phyloP scores from a whole-genome alignment of 2,113 vertebrate species.

The rat (Rattus norvegicus) region GRCr8 NC_086039.1:102350501-102351000 shows the following conservation, averaged over 20 bases:
- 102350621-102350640: not conserved
- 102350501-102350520: slow-evolving; percentile 9
- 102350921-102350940: not conserved
- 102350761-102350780: not conserved
- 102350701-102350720: not conserved
- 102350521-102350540: not conserved
- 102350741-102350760: not conserved
- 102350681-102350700: not conserved
- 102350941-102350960: slow-evolving; percentile 1
- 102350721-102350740: slow-evolving; percentile 12
- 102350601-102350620: not conserved
- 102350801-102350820: not conserved
- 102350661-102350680: not conserved
- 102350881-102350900: not conserved
- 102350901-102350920: slow-evolving; percentile 11
- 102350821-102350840: slow-evolving; percentile 3
- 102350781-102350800: slow-evolving; percentile 4
- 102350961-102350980: not conserved
- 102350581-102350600: not conserved
- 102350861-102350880: not conserved
- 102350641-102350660: not conserved
- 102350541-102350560: not conserved
- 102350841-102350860: not conserved
- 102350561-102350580: slow-evolving; percentile 47
- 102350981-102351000: slow-evolving; percentile 12